Evolutionary conservation across 35 echinoderm and acorn worm genomes (phyloP), one percentile per base, ranked within the genome.

Genomic region (Apostichopus japonicus): DNA sequence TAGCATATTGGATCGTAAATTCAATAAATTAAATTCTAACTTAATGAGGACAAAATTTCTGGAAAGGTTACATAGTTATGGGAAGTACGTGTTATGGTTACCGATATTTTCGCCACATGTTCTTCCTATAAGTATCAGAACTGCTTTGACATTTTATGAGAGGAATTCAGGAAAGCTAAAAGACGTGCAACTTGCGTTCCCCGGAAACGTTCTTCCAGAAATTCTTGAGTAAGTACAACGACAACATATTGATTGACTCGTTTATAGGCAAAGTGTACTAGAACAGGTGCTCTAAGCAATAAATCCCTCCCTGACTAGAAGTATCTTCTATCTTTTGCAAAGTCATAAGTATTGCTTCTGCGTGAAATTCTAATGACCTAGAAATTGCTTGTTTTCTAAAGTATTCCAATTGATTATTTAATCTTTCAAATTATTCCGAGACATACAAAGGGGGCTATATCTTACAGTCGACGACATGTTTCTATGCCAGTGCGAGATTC

Each of bases 131-230:
- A 94, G 91, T n/a, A 79, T 96, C n/a, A 94, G 94, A 23, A 93
- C 93, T 55, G 84, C 96, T 76, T 75, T 95, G n/a, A 95, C 96
- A n/a, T 96, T 95, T 87, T 95, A 95, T 24, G 92, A 92, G 72
- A 90, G 86, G 67, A 91, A 99, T 56, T 79, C 86, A 11, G 83
- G 92, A 10, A 81, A 75, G 10, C 83, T 96, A 11, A 96, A 89
- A 61, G 93, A 98, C 82, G 92, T 99, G 13, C 95, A 99, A 61
- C 92, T 99, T 33, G 97, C 97, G 16, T 99, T 99, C 93, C 97
- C 95, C 55, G 97, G 97, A 14, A 95, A 99, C 58, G 79, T 96
- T 25, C 83, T 96, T n/a, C 93, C 95, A 24, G 95, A 95, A 33
- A 99, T 99, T 24, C 89, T 94, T 92, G 97, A 94, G 97, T 99